Conservation (phyloP, 2,888 invertebrate genomes). For the Ennomos quercinarius region DNA sequence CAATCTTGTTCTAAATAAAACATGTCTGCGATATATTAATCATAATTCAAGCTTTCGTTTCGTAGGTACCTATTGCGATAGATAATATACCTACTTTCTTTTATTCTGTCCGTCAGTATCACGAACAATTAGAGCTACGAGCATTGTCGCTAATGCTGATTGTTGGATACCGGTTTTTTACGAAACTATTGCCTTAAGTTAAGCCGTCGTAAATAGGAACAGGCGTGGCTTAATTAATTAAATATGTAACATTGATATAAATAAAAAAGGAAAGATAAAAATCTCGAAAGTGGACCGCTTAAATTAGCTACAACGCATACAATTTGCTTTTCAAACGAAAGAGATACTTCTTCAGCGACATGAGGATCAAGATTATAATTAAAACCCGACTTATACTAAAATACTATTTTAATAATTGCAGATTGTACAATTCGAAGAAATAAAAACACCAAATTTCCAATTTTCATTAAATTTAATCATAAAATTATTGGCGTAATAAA, state of each 20-base stretch:
- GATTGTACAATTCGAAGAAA: no score
- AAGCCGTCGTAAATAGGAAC: constrained; percentile 18
- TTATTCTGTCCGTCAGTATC: constrained; percentile 39
- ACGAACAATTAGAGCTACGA: constrained; percentile 42
- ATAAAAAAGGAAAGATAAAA: not conserved
- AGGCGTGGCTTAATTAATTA: constrained; percentile 2
- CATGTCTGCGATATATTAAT: constrained; percentile 31
- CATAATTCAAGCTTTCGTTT: constrained; percentile 31
- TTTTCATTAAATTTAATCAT: no score
- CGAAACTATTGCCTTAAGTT: constrained; percentile 22
- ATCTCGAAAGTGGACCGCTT: no score
- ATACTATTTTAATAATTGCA: no score
- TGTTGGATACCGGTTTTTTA: constrained; percentile 39
- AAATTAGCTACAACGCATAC: no score
- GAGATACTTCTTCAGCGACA: no score
- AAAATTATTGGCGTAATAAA: no score
- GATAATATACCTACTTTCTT: constrained; percentile 31
- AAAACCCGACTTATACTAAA: no score
- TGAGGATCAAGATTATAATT: no score
- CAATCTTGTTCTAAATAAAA: constrained; percentile 29
- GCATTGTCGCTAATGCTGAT: constrained; percentile 41
- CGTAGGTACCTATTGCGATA: constrained; percentile 15
- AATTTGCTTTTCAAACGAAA: no score
- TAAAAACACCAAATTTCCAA: no score
- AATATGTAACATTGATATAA: not conserved